Percentiles rank a stretch among this genome's conserved stretches.
Evolutionary conservation across 2,888 invertebrate genomes (phyloP).

Genomic region (Drosophila pseudotakahashii): DNA sequence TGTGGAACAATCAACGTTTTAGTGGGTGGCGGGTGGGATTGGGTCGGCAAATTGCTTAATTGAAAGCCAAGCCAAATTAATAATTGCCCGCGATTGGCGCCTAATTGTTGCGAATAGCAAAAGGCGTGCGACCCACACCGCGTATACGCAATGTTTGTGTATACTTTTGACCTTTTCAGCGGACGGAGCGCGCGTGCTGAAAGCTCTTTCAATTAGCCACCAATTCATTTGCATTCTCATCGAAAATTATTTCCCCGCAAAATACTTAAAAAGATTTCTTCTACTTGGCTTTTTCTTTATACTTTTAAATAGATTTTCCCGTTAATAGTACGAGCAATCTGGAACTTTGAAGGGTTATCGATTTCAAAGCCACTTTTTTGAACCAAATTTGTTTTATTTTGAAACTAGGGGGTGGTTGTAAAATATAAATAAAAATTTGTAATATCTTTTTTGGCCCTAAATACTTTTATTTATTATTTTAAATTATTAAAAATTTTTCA

Average conservation of each 20-base stretch:
- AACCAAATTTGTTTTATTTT: too few relatives aligned
- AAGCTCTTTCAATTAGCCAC: constrained; percentile 73
- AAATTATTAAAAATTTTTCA: too few relatives aligned
- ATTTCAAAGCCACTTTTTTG: neutral
- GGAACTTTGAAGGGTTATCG: neutral
- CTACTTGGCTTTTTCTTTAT: constrained; percentile 1
- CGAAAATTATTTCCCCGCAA: constrained; percentile 32
- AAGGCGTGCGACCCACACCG: constrained; percentile 49
- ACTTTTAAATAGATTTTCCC: constrained; percentile 2
- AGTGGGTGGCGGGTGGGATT: constrained; percentile 7
- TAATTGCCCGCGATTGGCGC: constrained; percentile 70
- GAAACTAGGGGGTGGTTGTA: too few relatives aligned
- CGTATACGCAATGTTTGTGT: constrained; percentile 71
- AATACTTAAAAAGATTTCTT: constrained; percentile 9
- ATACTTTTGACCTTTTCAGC: constrained; percentile 48
- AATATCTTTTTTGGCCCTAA: too few relatives aligned
- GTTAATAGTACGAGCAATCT: neutral
- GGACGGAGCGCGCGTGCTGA: constrained; percentile 42
- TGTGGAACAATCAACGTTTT: constrained; percentile 20
- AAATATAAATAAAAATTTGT: too few relatives aligned
- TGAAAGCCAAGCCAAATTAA: constrained; percentile 75
- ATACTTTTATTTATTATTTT: too few relatives aligned
- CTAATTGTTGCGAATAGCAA: constrained; percentile 75
- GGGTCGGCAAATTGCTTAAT: constrained; percentile 68
- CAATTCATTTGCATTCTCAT: constrained; percentile 66